Evolutionary conservation across 2,797 vertebrate genomes (phyloP).

Genomic region (Novumbra hubbsi): DNA sequence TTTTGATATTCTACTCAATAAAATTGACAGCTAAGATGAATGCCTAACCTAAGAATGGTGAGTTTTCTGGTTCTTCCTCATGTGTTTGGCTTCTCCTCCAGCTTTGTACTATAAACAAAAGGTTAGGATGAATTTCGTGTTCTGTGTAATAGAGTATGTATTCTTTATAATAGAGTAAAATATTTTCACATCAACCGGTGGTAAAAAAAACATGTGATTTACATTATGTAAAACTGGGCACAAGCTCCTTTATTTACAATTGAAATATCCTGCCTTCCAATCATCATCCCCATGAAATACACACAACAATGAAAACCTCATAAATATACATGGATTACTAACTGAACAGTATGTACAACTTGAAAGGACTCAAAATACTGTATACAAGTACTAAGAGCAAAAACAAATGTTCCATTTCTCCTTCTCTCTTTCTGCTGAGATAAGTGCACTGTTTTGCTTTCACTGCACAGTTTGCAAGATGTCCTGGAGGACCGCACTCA

Average conservation of each 20-base stretch:
- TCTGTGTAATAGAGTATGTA: conserved; percentile 6
- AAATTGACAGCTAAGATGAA: neutral
- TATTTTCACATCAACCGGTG: too few relatives aligned
- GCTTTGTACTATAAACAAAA: conserved; percentile 27
- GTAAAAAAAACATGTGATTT: neutral
- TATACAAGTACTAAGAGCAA: neutral
- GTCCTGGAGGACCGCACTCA: conserved; percentile 75
- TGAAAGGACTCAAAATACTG: neutral
- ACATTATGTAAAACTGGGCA: neutral
- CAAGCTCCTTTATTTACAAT: conserved; percentile 5
- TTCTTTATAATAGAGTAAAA: neutral
- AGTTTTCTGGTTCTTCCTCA: neutral
- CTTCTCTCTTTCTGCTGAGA: neutral
- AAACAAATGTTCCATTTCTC: conserved; percentile 2
- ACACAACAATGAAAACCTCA: neutral
- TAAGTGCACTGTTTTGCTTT: conserved; percentile 13
- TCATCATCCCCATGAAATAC: neutral
- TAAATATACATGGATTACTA: neutral
- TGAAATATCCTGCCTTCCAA: neutral
- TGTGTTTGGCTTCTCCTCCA: conserved; percentile 6
- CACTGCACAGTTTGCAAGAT: conserved; percentile 67
- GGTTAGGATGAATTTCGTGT: conserved; percentile 14
- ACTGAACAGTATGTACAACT: conserved; percentile 3
- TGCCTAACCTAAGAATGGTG: too few relatives aligned
- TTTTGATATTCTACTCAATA: conserved; percentile 13